phyloP scores from a whole-genome alignment of 2,113 vertebrate species.

The Scatophagus argus region DNA sequence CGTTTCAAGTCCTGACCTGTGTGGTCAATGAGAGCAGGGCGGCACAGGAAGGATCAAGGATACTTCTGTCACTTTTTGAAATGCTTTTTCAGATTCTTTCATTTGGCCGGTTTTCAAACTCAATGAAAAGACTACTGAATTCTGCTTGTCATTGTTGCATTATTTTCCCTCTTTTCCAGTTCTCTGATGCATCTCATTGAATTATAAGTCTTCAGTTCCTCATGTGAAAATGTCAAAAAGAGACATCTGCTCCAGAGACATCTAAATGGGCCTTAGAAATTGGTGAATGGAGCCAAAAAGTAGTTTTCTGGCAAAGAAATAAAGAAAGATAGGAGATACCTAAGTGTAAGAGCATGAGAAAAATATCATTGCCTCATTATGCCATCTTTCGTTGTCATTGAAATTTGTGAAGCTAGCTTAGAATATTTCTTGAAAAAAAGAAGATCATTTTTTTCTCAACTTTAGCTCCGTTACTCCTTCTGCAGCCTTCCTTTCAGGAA shows the following conservation, averaged over 20 bases:
- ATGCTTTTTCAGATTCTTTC: conserved; percentile 26
- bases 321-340: not conserved
- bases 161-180: not conserved
- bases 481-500: not conserved
- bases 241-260: not conserved
- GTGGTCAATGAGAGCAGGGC: conserved; percentile 11
- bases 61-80: conserved; percentile 30
- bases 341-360: not conserved
- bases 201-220: not conserved
- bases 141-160: not conserved
- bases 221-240: not conserved
- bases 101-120: not conserved
- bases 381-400: not conserved
- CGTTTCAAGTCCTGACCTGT: conserved; percentile 39
- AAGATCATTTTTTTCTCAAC: not conserved
- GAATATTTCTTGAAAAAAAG: not conserved
- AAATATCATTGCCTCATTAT: not conserved
- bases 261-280: not conserved
- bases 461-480: not conserved
- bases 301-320: not conserved
- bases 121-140: conserved; percentile 20
- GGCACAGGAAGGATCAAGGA: conserved; percentile 14
- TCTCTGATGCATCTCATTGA: not conserved
- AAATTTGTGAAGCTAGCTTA: not conserved
- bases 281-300: not conserved